These are phyloP conservation scores for Sipunculus nudus DNA, from an alignment of 2,888 invertebrate genomes.

Conservation along the genomic window DNA sequence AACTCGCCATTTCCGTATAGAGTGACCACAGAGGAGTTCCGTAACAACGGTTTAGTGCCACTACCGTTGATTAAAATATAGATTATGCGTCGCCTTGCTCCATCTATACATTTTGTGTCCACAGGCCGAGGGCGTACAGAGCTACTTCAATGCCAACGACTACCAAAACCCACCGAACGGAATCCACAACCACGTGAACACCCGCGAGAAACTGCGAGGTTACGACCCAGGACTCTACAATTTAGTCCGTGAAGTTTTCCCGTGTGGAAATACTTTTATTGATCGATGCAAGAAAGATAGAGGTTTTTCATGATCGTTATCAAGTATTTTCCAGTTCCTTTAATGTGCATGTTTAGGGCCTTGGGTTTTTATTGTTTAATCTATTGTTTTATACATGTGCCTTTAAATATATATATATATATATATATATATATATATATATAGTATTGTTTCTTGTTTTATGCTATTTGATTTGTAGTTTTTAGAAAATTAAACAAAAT, in stretches of 20 bases:
- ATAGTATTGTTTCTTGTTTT: too few relatives aligned
- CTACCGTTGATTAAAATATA: too few relatives aligned
- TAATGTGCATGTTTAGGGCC: too few relatives aligned
- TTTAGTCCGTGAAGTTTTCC: slow-evolving; percentile 40
- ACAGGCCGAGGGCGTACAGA: slow-evolving; percentile 44
- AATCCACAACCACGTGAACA: slow-evolving; percentile 40
- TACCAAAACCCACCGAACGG: slow-evolving; percentile 39
- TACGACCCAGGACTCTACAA: slow-evolving; percentile 42
- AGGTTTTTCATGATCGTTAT: slow-evolving; percentile 21
- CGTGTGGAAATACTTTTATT: slow-evolving; percentile 42
- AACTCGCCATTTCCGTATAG: too few relatives aligned
- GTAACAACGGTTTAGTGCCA: too few relatives aligned
- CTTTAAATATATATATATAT: background rate
- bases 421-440: background rate
- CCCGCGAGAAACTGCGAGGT: slow-evolving; percentile 32
- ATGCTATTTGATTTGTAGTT: too few relatives aligned
- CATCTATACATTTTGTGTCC: background rate
- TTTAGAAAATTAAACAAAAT: too few relatives aligned
- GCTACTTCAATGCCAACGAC: slow-evolving; percentile 41
- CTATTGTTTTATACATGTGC: background rate
- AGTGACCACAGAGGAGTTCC: too few relatives aligned
- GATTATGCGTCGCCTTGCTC: too few relatives aligned
- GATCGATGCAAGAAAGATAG: slow-evolving; percentile 35
- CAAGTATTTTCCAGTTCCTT: background rate
- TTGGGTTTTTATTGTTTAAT: background rate